Conservation (phyloP, 2,797 vertebrate genomes). For the Liasis olivaceus region DNA sequence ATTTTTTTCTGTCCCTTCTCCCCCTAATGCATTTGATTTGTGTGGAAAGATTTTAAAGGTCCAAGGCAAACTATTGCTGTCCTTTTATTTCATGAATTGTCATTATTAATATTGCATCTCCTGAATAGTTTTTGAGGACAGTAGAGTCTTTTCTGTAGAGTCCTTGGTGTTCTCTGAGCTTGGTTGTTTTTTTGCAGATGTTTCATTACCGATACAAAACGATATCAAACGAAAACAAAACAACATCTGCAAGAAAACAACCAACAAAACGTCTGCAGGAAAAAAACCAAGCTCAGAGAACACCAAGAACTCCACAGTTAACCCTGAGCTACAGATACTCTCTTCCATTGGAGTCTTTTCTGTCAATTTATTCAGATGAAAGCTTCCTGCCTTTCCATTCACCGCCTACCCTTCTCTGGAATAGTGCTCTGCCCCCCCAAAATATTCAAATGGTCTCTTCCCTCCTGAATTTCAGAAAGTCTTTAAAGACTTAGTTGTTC, state of each 20-base stretch:
- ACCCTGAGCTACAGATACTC: too few relatives aligned
- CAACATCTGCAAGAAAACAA: too few relatives aligned
- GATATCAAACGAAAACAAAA: too few relatives aligned
- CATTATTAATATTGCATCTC: slow-evolving; percentile 3
- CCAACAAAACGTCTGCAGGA: too few relatives aligned
- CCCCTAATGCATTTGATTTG: not conserved
- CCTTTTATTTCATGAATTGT: not conserved
- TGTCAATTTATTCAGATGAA: not conserved
- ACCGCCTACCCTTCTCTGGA: not conserved
- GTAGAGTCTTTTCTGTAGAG: not conserved
- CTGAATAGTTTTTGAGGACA: slow-evolving; percentile 23
- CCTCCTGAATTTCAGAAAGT: not conserved
- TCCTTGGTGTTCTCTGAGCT: too few relatives aligned
- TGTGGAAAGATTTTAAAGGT: not conserved
- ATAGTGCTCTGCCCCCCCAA: not conserved
- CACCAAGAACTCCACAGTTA: too few relatives aligned
- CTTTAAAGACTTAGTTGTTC: not conserved
- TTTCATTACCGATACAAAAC: too few relatives aligned
- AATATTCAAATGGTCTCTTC: not conserved
- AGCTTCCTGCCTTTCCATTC: not conserved
- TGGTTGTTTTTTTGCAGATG: too few relatives aligned
- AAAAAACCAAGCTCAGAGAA: too few relatives aligned
- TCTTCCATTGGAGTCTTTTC: not conserved
- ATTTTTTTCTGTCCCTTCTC: not conserved
- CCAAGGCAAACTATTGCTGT: slow-evolving; percentile 9